Evolutionary conservation across 2,113 vertebrate genomes (phyloP), one percentile per base, ranked within the genome.

Genomic region (Gorsachius goisagi): DNA sequence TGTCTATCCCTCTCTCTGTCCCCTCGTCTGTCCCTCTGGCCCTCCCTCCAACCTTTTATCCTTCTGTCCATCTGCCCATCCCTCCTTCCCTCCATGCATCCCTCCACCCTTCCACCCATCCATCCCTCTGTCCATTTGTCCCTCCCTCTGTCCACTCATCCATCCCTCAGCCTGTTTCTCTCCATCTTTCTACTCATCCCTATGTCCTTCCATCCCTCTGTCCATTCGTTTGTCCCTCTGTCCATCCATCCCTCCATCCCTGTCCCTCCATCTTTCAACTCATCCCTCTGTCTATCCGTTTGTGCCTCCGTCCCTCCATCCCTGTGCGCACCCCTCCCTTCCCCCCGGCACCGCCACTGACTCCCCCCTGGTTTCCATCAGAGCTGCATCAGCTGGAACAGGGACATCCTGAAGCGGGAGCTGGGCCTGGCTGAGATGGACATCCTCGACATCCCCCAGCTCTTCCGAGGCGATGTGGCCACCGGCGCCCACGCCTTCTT

Each of bases 301-400:
- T 11, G 1, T 55, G 30, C 9, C 3, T 15, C 30, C 13, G 0
- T 18, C 22, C 7, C 4, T 20, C n/a, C 13, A 45, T n/a, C n/a
- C n/a, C n/a, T n/a, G n/a, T n/a, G n/a, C 7, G 13, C 44, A 44
- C 44, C 44, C 44, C 13, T 33, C 30, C 41, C 5, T 27, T 27
- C 35, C 16, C 6, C 26, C 35, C 10, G 18, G 7, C 4, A 5
- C 24, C 41, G 1, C 33, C 0, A 9, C 39, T 19, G 33, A 55
- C 23, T 5, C 17, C 17, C 12, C 14, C 8, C 22, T n/a, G 22
- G 16, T 4, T 32, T 28, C 50, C 10, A 0, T 3, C 77, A 99
- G 99, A 96, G 86, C 88, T 99, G 98, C 91, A 98, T 99, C 9
- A 98, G 98, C 98, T 99, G 98, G 98, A 99, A 99, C 98, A 95